These are phyloP conservation scores for Apodemia mormo DNA, from an alignment of 2,888 invertebrate species.

Conservation along the genomic window DNA sequence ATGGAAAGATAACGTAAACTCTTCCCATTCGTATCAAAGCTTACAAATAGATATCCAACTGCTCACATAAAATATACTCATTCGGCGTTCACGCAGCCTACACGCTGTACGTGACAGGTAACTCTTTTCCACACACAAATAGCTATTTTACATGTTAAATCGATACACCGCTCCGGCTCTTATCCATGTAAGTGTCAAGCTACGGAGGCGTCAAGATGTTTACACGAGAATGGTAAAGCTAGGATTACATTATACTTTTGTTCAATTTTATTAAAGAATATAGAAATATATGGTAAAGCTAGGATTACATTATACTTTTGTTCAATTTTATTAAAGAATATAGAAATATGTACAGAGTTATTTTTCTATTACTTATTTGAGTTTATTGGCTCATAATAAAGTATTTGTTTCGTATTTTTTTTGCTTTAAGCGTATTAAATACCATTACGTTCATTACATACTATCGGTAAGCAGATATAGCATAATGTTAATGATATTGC, in stretches of 20 bases:
- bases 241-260: conserved; percentile 1
- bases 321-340: too few relatives aligned
- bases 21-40: background rate
- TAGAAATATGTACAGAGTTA: too few relatives aligned
- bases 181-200: conserved; percentile 9
- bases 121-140: background rate
- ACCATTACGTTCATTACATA: too few relatives aligned
- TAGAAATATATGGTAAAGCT: background rate
- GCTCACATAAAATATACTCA: background rate
- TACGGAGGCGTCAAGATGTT: conserved; percentile 3
- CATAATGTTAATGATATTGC: too few relatives aligned
- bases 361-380: too few relatives aligned
- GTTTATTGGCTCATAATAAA: too few relatives aligned
- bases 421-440: too few relatives aligned
- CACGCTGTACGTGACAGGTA: background rate
- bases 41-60: background rate
- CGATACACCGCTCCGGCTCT: background rate
- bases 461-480: too few relatives aligned
- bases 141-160: conserved; percentile 10
- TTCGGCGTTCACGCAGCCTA: background rate
- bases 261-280: too few relatives aligned
- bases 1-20: background rate
- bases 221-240: background rate
- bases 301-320: conserved; percentile 1
- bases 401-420: too few relatives aligned